Percentiles rank a stretch among this genome's conserved stretches.
Conservation (phyloP, 1,140 invertebrate genomes). For the Ostrea denselamellosa region DNA sequence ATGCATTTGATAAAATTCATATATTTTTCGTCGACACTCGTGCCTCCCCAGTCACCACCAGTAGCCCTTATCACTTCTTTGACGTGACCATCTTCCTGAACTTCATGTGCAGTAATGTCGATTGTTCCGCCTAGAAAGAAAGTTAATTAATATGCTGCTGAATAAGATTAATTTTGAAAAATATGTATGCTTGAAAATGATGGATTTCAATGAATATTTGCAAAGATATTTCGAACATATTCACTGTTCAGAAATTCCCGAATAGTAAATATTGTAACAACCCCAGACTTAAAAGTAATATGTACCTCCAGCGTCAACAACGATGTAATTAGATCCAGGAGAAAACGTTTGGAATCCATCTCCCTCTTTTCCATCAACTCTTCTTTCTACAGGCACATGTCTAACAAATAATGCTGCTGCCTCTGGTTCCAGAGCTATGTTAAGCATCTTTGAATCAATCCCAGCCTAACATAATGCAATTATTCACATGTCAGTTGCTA, state of each 20-base stretch:
- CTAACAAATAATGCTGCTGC: neutral
- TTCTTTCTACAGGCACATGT: neutral
- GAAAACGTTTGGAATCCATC: neutral
- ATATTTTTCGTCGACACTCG: neutral
- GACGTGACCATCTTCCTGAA: neutral
- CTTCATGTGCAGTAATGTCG: conserved; percentile 14
- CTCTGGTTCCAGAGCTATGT: conserved; percentile 26
- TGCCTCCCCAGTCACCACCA: conserved; percentile 13
- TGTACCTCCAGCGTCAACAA: neutral
- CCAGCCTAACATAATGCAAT: neutral
- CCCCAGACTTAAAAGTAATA: neutral
- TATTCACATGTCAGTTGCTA: too few relatives aligned
- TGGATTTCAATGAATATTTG: too few relatives aligned
- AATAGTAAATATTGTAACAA: too few relatives aligned
- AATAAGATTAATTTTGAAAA: too few relatives aligned
- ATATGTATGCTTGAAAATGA: too few relatives aligned
- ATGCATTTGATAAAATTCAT: neutral
- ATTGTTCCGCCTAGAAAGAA: conserved; percentile 11
- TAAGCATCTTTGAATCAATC: neutral
- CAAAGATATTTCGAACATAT: too few relatives aligned
- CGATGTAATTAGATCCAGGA: neutral
- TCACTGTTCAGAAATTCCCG: too few relatives aligned
- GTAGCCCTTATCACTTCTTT: neutral
- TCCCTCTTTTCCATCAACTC: neutral
- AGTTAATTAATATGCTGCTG: too few relatives aligned